These are phyloP conservation scores for Sorex fumeus DNA, from an alignment of 2,113 vertebrate genomes.

Conservation along the genomic window DNA sequence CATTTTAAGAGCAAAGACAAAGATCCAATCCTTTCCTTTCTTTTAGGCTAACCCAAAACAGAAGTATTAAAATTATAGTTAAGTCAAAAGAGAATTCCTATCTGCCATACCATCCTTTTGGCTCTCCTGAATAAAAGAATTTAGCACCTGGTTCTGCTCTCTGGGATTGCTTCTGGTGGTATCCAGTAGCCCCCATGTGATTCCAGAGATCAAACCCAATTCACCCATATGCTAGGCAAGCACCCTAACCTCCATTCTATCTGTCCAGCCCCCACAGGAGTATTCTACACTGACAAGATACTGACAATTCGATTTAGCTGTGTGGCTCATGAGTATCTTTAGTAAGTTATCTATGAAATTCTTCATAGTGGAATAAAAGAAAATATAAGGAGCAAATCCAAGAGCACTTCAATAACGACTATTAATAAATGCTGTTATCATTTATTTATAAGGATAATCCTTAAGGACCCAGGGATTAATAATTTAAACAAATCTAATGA, in stretches of 20 bases:
- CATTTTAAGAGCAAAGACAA: constrained; percentile 28
- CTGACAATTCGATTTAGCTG: background rate
- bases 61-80: background rate
- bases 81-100: background rate
- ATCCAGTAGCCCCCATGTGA: too few relatives aligned
- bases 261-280: background rate
- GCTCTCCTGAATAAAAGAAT: too few relatives aligned
- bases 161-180: too few relatives aligned
- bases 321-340: constrained; percentile 1
- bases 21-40: background rate
- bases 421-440: constrained; percentile 42
- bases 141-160: too few relatives aligned
- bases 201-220: too few relatives aligned
- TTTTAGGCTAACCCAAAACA: constrained; percentile 27
- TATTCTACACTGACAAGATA: background rate
- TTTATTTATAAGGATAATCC: constrained; percentile 64
- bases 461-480: constrained; percentile 45
- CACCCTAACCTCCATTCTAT: background rate
- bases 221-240: too few relatives aligned
- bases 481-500: constrained; percentile 57
- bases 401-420: background rate
- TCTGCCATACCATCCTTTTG: background rate
- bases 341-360: constrained; percentile 38
- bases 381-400: constrained; percentile 25
- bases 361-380: constrained; percentile 6